These are phyloP conservation scores for Phenganax stokvisi DNA, from an alignment of 92 coral and sea anemone genomes.

Conservation along the genomic window DNA sequence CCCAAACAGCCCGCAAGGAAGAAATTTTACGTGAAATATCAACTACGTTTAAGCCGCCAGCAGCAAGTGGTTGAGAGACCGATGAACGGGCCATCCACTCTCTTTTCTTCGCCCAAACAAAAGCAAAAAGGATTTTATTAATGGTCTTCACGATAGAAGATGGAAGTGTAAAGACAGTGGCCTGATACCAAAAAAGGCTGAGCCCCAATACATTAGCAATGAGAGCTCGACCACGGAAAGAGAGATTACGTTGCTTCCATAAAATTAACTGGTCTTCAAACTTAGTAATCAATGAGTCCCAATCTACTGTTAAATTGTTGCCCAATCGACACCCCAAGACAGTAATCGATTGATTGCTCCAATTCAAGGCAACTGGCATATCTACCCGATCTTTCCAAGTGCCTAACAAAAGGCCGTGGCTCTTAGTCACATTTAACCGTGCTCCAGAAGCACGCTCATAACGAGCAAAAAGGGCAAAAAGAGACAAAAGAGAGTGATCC, in stretches of 20 bases:
- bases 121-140: not conserved
- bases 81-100: not conserved
- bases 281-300: constrained; percentile 21
- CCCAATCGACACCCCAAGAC: constrained; percentile 31
- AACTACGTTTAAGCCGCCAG: constrained; percentile 2
- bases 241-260: constrained; percentile 20
- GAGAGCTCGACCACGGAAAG: not conserved
- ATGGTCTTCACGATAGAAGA: not conserved
- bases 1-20: not conserved
- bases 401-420: constrained; percentile 27
- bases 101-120: constrained; percentile 41
- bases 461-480: not conserved
- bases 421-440: not conserved
- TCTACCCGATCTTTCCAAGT: not conserved
- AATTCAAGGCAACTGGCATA: not conserved
- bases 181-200: constrained; percentile 43
- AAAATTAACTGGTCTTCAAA: not conserved
- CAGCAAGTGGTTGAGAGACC: not conserved
- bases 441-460: constrained; percentile 13
- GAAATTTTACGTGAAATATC: not conserved
- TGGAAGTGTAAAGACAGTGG: constrained; percentile 36
- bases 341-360: not conserved
- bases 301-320: not conserved
- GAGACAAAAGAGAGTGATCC: not conserved
- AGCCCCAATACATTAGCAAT: constrained; percentile 34